Conservation (phyloP, 2,797 vertebrate genomes). For the Dipus sagitta region DNA sequence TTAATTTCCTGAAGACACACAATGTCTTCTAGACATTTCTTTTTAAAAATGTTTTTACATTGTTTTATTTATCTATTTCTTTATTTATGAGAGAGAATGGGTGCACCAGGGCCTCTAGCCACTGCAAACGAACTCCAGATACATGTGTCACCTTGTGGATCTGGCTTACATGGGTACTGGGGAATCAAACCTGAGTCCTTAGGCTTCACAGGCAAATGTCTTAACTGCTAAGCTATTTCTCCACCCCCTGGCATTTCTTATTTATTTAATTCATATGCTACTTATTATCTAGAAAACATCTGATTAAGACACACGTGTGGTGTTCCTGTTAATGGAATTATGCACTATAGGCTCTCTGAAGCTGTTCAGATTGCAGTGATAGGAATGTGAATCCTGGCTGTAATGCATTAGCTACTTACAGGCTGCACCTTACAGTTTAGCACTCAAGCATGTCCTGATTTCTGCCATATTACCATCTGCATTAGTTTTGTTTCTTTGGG, state of each 20-base stretch:
- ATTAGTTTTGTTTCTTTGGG: background rate
- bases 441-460: background rate
- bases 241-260: background rate
- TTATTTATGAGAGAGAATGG: too few species aligned
- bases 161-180: too few species aligned
- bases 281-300: constrained; percentile 68
- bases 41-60: background rate
- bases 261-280: constrained; percentile 52
- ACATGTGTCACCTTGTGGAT: too few species aligned
- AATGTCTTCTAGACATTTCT: constrained; percentile 42
- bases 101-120: too few species aligned
- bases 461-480: constrained; percentile 1
- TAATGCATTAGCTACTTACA: constrained; percentile 35
- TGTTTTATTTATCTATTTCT: too few species aligned
- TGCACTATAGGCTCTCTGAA: background rate
- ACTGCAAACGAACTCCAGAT: too few species aligned
- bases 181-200: too few species aligned
- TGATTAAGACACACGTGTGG: constrained; percentile 35
- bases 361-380: background rate
- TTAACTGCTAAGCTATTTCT: too few species aligned
- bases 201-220: too few species aligned
- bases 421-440: background rate
- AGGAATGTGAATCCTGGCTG: constrained; percentile 17
- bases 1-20: constrained; percentile 39
- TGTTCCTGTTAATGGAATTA: constrained; percentile 49